Evolutionary conservation across 30 jellyfish, hydroid and myxozoan genomes (phyloP), one percentile per base, ranked within the genome.

Genomic region (Nemopilema nomurai): DNA sequence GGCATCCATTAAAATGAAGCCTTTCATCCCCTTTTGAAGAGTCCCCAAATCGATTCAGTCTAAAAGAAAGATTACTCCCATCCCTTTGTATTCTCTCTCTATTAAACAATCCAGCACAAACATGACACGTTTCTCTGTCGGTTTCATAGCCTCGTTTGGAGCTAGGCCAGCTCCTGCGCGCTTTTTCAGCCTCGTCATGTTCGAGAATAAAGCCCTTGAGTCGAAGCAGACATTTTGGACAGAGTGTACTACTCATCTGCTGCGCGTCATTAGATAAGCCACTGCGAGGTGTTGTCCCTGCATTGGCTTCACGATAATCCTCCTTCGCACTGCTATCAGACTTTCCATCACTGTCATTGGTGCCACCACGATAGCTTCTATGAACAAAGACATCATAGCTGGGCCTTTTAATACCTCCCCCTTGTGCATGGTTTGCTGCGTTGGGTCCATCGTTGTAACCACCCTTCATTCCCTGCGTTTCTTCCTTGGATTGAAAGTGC

Each of bases 111-210:
- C 50, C 16, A 75, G 62, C 26, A 73, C 86, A 76, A 18, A 76
- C 16, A 6, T 27, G 75, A 57, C 86, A 76, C 8, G 27, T 62
- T 4, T 33, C 50, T 52, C 8, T 50, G 21, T 18, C 65, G 17
- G 16, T 28, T n/a, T 53, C 51, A 23, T 73, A 33, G 8, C 76
- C 86, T 16, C 51, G 41, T 8, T 73, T 29, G 9, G 86, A 49
- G 73, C 71, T 76, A 1, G 86, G 86, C 86, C 86, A 71, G 81
- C 81, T 71, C 27, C 81, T 71, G 0, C 81, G 67, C 25, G 24
- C 23, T 9, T 28, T 28, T 16, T 23, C 81, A 1, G 62, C 24
- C 28, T 71, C 65, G 1, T 26, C 64, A 18, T 26, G 28, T 26
- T 71, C 68, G 13, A 41, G 57, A 41, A 41, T 41, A 41, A 41